phyloP scores from a whole-genome alignment of 2,797 vertebrate species.

The Sebastes paucispinis region DNA sequence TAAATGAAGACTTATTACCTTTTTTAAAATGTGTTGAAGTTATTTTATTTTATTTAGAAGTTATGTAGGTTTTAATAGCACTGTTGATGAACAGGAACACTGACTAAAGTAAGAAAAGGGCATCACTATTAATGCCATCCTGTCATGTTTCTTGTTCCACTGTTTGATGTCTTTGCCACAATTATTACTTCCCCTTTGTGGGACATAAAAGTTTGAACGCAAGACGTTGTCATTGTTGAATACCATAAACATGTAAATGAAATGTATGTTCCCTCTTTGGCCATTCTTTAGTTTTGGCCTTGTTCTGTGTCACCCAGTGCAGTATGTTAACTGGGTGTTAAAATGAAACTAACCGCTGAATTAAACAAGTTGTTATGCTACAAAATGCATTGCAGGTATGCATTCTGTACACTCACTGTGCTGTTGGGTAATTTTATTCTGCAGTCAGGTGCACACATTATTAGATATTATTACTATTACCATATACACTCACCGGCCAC shows the following conservation, averaged over 20 bases:
- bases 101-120: slow-evolving; percentile 52
- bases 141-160: slow-evolving; percentile 67
- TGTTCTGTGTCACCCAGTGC: slow-evolving; percentile 69
- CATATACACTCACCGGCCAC: not conserved
- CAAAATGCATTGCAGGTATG: slow-evolving; percentile 56
- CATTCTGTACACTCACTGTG: slow-evolving; percentile 47
- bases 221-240: slow-evolving; percentile 71
- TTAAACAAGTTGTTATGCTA: slow-evolving; percentile 76
- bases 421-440: slow-evolving; percentile 5
- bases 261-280: slow-evolving; percentile 66
- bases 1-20: slow-evolving; percentile 77
- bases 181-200: slow-evolving; percentile 59
- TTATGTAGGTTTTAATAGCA: slow-evolving; percentile 75
- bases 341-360: slow-evolving; percentile 73
- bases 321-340: slow-evolving; percentile 74
- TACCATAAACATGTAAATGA: slow-evolving; percentile 68
- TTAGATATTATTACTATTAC: not conserved
- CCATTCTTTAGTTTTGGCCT: slow-evolving; percentile 60
- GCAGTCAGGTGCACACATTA: not conserved
- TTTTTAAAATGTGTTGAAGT: slow-evolving; percentile 66
- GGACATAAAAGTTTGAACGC: slow-evolving; percentile 68
- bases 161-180: slow-evolving; percentile 69
- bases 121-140: slow-evolving; percentile 56
- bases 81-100: slow-evolving; percentile 65
- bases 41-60: slow-evolving; percentile 59